Percentiles rank a stretch among this genome's conserved stretches.
Evolutionary conservation across 2,888 invertebrate genomes (phyloP).

Genomic region (Agrenia bidenticulata): DNA sequence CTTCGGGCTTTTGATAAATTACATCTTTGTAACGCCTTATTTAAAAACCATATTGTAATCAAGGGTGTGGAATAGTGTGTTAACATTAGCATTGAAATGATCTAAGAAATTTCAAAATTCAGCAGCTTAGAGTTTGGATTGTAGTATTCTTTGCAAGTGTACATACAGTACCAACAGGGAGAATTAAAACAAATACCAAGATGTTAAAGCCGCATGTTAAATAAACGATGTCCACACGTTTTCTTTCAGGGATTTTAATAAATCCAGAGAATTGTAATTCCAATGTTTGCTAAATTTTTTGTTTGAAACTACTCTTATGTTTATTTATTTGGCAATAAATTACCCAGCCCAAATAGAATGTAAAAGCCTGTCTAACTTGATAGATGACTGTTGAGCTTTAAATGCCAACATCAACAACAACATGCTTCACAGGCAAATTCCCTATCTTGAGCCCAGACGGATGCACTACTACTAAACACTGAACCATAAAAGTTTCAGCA

Average conservation of each 20-base stretch:
- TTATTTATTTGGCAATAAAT: slow-evolving; percentile 15
- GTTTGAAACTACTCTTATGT: background rate
- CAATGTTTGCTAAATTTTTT: slow-evolving; percentile 1
- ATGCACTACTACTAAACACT: no score
- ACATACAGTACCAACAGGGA: no score
- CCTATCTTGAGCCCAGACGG: no score
- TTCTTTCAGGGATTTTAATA: background rate
- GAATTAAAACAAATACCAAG: no score
- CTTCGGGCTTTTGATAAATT: background rate
- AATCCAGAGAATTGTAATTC: background rate
- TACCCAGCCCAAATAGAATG: slow-evolving; percentile 11
- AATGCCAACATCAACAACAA: slow-evolving; percentile 5
- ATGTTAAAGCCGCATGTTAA: no score
- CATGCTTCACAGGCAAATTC: slow-evolving; percentile 1
- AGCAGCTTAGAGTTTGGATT: background rate
- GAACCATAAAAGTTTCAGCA: no score
- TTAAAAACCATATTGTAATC: background rate
- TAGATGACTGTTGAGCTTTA: slow-evolving; percentile 14
- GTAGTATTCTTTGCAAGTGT: no score
- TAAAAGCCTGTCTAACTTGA: slow-evolving; percentile 26
- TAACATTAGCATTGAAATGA: background rate
- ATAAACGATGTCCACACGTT: no score
- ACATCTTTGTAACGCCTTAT: background rate
- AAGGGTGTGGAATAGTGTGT: slow-evolving; percentile 2
- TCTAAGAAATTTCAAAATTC: background rate